A percentile compares a stretch with the other conserved stretches of the same genome.
Conservation (phyloP, 2,797 vertebrate species). For the Silurus lanzhouensis region DNA sequence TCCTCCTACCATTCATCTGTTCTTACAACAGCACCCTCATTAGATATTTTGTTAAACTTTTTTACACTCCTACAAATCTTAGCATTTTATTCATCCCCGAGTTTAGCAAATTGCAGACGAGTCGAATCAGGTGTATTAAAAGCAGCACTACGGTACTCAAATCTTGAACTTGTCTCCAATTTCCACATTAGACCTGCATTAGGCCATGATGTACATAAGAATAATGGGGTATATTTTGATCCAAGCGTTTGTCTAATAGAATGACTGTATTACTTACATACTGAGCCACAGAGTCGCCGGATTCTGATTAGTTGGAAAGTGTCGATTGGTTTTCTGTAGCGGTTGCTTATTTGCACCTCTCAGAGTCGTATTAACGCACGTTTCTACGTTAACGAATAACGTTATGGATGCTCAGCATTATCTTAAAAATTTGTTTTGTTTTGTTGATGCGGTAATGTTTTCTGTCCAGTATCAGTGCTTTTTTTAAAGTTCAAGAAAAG, state of each 20-base stretch:
- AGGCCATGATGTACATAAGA: no score
- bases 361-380: neutral
- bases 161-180: neutral
- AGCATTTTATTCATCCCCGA: neutral
- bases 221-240: neutral
- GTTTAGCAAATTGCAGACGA: neutral
- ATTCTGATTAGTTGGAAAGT: neutral
- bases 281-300: no score
- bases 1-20: no score
- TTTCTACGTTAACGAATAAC: neutral
- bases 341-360: no score
- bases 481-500: no score
- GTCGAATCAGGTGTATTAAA: neutral
- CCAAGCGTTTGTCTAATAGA: neutral
- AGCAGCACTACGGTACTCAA: neutral
- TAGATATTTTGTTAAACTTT: no score
- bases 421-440: no score
- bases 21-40: no score
- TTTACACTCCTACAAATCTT: neutral
- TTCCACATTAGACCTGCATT: neutral
- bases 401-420: no score
- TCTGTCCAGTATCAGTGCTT: no score
- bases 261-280: neutral
- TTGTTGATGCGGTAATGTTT: no score
- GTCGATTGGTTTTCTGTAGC: neutral